Evolutionary conservation across 2,113 vertebrate species (phyloP).

Genomic region (Melanerpes formicivorus): DNA sequence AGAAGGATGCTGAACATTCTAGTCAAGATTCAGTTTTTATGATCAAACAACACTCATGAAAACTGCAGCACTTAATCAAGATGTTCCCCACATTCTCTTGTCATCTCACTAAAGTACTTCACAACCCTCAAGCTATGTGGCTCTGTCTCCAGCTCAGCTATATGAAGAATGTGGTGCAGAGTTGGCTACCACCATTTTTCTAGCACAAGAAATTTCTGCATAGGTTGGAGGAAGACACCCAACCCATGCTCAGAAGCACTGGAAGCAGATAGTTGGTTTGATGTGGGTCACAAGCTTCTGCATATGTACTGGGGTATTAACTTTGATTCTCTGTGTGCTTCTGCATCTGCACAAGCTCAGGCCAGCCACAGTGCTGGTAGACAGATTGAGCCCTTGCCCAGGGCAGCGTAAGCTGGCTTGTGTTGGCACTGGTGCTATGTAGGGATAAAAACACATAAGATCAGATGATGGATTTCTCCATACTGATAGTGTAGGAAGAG

Average conservation of each 20-base stretch:
- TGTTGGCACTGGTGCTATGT: not conserved
- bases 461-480: not conserved
- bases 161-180: not conserved
- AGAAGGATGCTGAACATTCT: not conserved
- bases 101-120: not conserved
- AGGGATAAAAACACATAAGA: not conserved
- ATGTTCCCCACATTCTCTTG: not conserved
- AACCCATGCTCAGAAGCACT: fast-evolving
- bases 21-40: not conserved
- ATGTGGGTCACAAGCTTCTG: not conserved
- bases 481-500: not conserved
- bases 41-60: not conserved
- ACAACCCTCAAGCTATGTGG: not conserved
- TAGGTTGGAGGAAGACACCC: not conserved
- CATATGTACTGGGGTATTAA: not conserved
- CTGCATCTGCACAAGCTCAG: not conserved
- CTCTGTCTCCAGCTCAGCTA: not conserved
- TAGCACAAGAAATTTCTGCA: not conserved
- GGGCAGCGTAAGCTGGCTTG: not conserved
- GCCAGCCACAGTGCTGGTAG: not conserved
- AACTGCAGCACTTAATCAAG: not conserved
- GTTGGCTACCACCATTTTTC: not conserved
- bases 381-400: not conserved
- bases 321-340: not conserved
- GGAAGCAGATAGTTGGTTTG: not conserved